Evolutionary conservation across 2,797 vertebrate species (phyloP).

Genomic region (Urocyon cinereoargenteus): DNA sequence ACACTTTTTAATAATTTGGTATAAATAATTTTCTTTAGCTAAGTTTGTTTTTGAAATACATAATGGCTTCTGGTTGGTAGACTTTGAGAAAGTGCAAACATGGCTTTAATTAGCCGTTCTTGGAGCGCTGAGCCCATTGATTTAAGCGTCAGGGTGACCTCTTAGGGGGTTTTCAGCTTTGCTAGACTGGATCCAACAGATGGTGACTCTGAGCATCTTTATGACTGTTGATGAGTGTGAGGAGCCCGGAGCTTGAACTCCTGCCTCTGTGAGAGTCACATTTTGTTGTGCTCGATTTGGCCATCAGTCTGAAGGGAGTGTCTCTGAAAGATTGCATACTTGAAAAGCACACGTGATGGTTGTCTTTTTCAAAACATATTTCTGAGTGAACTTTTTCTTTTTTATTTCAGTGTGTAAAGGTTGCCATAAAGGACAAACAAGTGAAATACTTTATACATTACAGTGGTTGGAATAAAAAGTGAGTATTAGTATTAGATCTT

Average conservation of each 20-base stretch:
- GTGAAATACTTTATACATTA: slow-evolving; percentile 99
- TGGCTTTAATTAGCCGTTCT: not conserved
- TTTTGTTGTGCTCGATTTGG: not conserved
- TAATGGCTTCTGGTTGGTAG: not conserved
- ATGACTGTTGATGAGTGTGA: no score
- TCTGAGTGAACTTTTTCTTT: slow-evolving; percentile 73
- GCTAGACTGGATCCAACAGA: not conserved
- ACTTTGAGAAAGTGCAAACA: not conserved
- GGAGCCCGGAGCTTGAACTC: not conserved
- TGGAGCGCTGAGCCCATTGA: not conserved
- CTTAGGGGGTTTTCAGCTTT: not conserved
- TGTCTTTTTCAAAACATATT: not conserved
- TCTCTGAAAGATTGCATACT: not conserved
- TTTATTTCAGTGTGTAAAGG: slow-evolving; percentile 96
- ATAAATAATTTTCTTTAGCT: not conserved
- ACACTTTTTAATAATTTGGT: no score
- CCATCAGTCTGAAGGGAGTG: not conserved
- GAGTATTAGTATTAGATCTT: slow-evolving; percentile 90
- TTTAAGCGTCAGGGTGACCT: not conserved
- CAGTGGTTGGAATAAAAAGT: slow-evolving; percentile 99
- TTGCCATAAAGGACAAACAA: slow-evolving; percentile 99
- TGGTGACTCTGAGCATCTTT: not conserved
- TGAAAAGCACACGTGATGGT: not conserved
- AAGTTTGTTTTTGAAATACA: not conserved
- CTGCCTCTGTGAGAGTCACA: not conserved